Conservation (phyloP, 1,140 invertebrate genomes). For the Atta colombica region DNA sequence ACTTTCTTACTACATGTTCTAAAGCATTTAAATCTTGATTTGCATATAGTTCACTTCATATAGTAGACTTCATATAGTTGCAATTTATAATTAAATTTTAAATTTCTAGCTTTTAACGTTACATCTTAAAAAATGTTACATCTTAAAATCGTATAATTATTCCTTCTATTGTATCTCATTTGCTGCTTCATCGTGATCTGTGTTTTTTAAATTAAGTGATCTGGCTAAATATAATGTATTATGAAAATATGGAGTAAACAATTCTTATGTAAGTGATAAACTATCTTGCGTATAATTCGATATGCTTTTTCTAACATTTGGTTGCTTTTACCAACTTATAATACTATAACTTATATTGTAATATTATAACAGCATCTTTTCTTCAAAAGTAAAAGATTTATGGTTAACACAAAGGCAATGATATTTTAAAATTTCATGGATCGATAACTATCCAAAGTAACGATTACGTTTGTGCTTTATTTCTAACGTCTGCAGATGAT, state of each 20-base stretch:
- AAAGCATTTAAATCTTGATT: conserved; percentile 21
- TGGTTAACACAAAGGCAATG: conserved; percentile 5
- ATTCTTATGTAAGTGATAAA: neutral
- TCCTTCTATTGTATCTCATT: neutral
- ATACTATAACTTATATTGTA: neutral
- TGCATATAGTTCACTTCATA: conserved; percentile 2
- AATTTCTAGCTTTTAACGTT: neutral
- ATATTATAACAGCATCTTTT: neutral
- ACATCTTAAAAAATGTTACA: neutral
- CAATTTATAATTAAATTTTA: conserved; percentile 17
- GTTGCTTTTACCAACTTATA: neutral
- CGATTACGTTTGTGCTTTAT: conserved; percentile 40
- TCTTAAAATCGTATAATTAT: neutral
- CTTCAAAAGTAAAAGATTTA: conserved; percentile 26
- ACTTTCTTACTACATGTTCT: conserved; percentile 21
- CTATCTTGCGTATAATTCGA: neutral
- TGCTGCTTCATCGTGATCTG: neutral
- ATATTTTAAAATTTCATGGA: conserved; percentile 34
- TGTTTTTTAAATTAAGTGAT: neutral
- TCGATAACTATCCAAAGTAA: conserved; percentile 40
- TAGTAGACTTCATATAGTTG: conserved; percentile 11
- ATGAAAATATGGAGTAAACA: neutral
- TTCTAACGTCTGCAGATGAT: conserved; percentile 42
- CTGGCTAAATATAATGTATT: neutral
- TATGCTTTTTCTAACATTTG: neutral